These are phyloP conservation scores for Druon quercuslanigerum DNA, from an alignment of 1,140 invertebrate species.

Conservation along the genomic window DNA sequence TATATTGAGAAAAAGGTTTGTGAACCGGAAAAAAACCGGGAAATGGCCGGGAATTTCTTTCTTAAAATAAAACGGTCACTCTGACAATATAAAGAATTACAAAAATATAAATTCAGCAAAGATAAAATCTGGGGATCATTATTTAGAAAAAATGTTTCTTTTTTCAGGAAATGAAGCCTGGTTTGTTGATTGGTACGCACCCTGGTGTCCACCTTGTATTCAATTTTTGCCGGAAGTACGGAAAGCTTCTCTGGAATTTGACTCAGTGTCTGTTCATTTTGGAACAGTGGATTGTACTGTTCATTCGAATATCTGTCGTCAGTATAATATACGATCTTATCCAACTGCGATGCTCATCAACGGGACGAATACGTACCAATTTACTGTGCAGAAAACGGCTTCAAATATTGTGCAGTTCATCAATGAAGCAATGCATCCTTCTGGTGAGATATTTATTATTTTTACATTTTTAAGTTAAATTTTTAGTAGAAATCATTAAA, in stretches of 20 bases:
- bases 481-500: too few species aligned
- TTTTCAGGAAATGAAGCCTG: constrained; percentile 71
- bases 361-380: constrained; percentile 77
- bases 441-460: constrained; percentile 61
- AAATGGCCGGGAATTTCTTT: too few species aligned
- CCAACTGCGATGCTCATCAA: constrained; percentile 86
- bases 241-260: constrained; percentile 79
- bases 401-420: constrained; percentile 82
- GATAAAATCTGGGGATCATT: background rate
- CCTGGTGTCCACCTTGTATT: constrained; percentile 91
- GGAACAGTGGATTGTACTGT: constrained; percentile 81
- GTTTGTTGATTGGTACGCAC: constrained; percentile 89
- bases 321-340: constrained; percentile 83
- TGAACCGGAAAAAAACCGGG: too few species aligned
- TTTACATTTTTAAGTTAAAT: background rate
- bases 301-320: constrained; percentile 76
- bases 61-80: too few species aligned
- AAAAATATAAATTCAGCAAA: background rate
- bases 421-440: constrained; percentile 76
- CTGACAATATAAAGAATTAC: too few species aligned
- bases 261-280: constrained; percentile 77
- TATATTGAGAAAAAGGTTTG: too few species aligned
- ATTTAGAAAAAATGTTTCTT: constrained; percentile 10
- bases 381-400: constrained; percentile 79
- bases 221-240: constrained; percentile 83